phyloP scores from a whole-genome alignment of 2,888 invertebrate species.

The Metacarcinus magister region DNA sequence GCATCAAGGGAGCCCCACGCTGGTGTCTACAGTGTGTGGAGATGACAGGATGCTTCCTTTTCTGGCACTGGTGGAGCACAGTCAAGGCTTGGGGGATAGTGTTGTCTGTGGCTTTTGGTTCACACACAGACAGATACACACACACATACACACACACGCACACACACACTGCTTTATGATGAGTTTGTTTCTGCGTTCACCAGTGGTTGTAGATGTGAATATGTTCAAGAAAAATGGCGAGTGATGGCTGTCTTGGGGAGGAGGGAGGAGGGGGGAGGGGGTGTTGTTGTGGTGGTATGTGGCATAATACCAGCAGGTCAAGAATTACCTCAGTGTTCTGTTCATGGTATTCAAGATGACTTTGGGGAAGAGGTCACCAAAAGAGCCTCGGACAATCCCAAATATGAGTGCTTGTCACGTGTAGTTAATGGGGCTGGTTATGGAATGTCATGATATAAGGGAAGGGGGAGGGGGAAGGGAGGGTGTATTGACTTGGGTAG shows the following conservation, averaged over 20 bases:
- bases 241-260: not conserved
- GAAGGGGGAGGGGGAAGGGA: not conserved
- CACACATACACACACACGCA: not conserved
- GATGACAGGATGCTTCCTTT: not conserved
- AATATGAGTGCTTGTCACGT: not conserved
- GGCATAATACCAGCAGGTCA: not conserved
- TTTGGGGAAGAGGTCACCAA: not conserved
- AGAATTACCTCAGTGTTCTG: not conserved
- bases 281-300: not conserved
- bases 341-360: not conserved
- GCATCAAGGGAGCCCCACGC: constrained; percentile 54
- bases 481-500: not conserved
- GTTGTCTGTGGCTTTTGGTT: not conserved
- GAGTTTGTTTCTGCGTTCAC: constrained; percentile 68
- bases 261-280: not conserved
- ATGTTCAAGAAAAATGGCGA: not conserved
- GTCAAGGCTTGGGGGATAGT: constrained; percentile 50
- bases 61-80: constrained; percentile 43
- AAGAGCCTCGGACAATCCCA: not conserved
- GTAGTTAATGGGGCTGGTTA: not conserved
- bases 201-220: constrained; percentile 69
- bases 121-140: not conserved
- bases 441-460: no score
- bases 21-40: not conserved
- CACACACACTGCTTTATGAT: not conserved